phyloP scores from a whole-genome alignment of 2,113 vertebrate genomes.

The Benitochromis conjunctus region DNA sequence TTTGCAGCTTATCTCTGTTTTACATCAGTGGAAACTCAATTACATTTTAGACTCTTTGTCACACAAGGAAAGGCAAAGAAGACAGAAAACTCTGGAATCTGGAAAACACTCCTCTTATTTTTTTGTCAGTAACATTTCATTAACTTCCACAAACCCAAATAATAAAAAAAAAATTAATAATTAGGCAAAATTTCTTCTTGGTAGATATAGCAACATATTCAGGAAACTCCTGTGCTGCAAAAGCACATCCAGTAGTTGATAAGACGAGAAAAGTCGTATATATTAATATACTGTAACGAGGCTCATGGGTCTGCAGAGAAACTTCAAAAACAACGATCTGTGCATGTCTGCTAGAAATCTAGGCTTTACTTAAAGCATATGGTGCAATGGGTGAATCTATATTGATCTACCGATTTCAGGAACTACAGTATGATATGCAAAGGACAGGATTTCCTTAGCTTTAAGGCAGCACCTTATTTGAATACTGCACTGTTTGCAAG shows the following conservation, averaged over 20 bases:
- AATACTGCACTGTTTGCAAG: conserved; percentile 46
- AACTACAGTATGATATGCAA: background rate
- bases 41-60: background rate
- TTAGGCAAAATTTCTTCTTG: background rate
- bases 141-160: background rate
- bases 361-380: background rate
- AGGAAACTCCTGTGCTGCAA: background rate
- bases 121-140: background rate
- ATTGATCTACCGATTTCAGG: background rate
- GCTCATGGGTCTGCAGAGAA: background rate
- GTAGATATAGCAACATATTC: background rate
- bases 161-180: accelerated
- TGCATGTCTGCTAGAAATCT: background rate
- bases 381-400: background rate
- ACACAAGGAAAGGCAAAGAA: background rate
- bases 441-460: conserved; percentile 27
- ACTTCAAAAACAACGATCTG: background rate
- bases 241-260: background rate
- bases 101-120: background rate
- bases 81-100: background rate
- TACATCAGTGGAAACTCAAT: background rate
- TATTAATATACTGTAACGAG: background rate
- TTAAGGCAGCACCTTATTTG: conserved; percentile 25
- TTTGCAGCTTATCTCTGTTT: background rate
- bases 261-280: background rate